Conservation (phyloP, 2,888 invertebrate genomes). For the Hipparchia sbordonii region DNA sequence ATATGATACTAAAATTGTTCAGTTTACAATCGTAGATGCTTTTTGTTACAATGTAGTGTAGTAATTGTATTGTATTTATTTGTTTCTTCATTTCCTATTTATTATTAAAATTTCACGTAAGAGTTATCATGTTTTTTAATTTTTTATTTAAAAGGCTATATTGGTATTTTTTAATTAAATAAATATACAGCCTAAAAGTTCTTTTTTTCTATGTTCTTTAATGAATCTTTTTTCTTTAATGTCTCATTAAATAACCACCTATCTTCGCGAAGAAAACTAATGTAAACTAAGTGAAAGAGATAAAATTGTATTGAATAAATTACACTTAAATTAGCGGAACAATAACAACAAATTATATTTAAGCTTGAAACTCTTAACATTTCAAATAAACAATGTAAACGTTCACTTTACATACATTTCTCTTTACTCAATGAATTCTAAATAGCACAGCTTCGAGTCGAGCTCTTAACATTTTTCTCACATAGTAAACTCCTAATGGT, state of each 20-base stretch:
- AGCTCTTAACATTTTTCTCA: conserved; percentile 34
- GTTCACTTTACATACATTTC: not conserved
- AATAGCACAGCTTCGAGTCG: conserved; percentile 8
- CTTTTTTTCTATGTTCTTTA: too few species aligned
- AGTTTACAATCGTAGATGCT: conserved; percentile 23
- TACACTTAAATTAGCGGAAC: too few species aligned
- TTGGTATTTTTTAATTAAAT: too few species aligned
- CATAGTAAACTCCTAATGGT: conserved; percentile 41
- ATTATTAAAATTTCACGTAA: not conserved
- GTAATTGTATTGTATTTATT: conserved; percentile 9
- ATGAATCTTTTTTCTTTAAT: too few species aligned
- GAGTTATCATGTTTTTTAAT: not conserved
- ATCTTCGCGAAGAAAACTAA: too few species aligned
- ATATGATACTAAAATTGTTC: not conserved
- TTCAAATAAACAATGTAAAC: conserved; percentile 7
- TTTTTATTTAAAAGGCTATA: not conserved
- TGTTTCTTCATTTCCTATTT: not conserved
- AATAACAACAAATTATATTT: too few species aligned
- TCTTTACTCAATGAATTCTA: not conserved
- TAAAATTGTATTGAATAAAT: too few species aligned
- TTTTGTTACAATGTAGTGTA: conserved; percentile 32
- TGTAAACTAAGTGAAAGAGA: too few species aligned
- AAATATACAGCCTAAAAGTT: too few species aligned
- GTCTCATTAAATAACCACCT: too few species aligned
- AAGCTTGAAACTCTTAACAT: not conserved